Evolutionary conservation across 1,140 invertebrate genomes (phyloP), one percentile per base, ranked within the genome.

Genomic region (Bicyclus anynana): DNA sequence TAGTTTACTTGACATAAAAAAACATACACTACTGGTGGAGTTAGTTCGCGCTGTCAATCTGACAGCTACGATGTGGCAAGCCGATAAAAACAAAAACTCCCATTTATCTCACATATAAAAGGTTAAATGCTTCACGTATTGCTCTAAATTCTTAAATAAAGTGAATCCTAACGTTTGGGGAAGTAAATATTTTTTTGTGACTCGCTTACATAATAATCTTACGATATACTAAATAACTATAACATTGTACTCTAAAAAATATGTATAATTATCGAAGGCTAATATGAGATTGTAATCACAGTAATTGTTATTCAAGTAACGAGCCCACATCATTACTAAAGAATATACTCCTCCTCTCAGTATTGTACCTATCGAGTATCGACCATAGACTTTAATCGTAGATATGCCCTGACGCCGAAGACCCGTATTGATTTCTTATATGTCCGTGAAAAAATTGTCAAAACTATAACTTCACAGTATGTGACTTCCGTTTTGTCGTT

Each of bases 161-260:
- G 84, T 85, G 84, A 83, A 72, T 59, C 77, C 81, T 85, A 84
- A 80, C 63, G 54, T 74, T 77, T 65, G 70, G 78, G n/a, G 81
- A 84, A 82, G 84, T 87, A 87, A 83, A 87, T 87, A 86, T 86
- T 74, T 77, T 26, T 79, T 84, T 86, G 84, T 86, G 83, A 86
- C 74, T 83, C 80, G 70, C 83, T 87, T 87, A 87, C 29, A 59
- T 65, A 76, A 62, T 81, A 84, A 60, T 62, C 82, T 85, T 87
- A 87, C 66, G 59, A 76, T 81, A 83, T 77, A 84, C 82, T 86
- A 87, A 87, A 87, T 87, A 87, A 86, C 82, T 85, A 83, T 87
- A 87, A 87, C 81, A 87, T 87, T 85, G 81, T 87, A 87, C 81
- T 86, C 84, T 87, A 85, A 85, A 87, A 87, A 87, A 87, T 87